Evolutionary conservation across 2,888 invertebrate species (phyloP).

Genomic region (Cheilosia impressa): DNA sequence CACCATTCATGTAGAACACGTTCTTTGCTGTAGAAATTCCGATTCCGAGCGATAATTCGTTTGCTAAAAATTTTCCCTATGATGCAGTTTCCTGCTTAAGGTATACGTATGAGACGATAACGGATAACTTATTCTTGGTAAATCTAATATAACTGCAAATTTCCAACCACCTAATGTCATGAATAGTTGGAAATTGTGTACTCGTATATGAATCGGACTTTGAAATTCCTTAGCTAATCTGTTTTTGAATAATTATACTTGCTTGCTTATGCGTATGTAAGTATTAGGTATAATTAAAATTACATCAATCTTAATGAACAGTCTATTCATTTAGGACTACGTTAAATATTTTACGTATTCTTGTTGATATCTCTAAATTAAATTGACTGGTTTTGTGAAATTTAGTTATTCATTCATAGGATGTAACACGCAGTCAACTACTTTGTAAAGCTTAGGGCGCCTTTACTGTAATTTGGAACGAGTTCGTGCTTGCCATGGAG

Average conservation of each 20-base stretch:
- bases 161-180: background rate
- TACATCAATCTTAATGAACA: no score
- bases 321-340: no score
- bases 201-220: no score
- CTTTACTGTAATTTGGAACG: no score
- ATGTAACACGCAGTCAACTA: no score
- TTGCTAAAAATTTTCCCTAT: background rate
- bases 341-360: no score
- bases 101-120: background rate
- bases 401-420: background rate
- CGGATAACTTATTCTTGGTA: background rate
- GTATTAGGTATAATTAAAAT: no score
- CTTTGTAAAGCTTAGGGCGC: no score
- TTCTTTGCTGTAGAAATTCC: conserved; percentile 9
- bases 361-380: background rate
- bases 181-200: background rate
- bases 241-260: no score
- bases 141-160: background rate
- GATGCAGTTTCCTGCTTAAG: conserved; percentile 10
- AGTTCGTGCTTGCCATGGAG: no score
- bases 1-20: background rate
- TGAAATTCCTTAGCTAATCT: no score
- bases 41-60: conserved; percentile 1
- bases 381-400: background rate
- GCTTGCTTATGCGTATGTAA: no score